Percentiles rank a stretch among this genome's conserved stretches.
These are phyloP conservation scores for Cryptosula pallasiana DNA, from an alignment of 2,888 invertebrate genomes.

Conservation along the genomic window DNA sequence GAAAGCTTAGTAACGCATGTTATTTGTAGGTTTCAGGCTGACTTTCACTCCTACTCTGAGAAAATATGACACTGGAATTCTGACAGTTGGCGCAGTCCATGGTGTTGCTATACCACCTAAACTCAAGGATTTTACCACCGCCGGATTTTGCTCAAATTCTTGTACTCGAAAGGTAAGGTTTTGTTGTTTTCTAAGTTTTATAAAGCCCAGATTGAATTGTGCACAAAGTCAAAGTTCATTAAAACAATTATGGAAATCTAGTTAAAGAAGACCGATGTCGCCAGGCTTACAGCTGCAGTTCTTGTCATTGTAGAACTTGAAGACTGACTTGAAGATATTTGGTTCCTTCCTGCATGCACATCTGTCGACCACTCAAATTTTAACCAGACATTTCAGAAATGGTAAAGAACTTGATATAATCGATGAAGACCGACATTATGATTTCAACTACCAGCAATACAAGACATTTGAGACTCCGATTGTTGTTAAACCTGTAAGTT, in stretches of 20 bases:
- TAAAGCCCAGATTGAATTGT: no score
- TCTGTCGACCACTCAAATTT: constrained; percentile 27
- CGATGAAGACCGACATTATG: constrained; percentile 33
- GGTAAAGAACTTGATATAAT: constrained; percentile 35
- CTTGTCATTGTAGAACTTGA: neutral
- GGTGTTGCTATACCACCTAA: constrained; percentile 33
- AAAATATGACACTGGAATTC: constrained; percentile 25
- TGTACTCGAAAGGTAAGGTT: constrained; percentile 69
- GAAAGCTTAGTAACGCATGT: no score
- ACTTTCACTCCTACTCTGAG: constrained; percentile 13
- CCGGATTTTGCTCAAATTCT: constrained; percentile 54
- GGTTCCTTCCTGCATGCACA: neutral
- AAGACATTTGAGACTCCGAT: neutral
- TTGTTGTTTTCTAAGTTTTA: no score
- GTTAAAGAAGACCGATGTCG: no score
- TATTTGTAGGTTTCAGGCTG: constrained; percentile 5
- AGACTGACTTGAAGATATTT: constrained; percentile 1
- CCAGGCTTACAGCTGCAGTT: no score
- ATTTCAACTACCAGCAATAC: constrained; percentile 30
- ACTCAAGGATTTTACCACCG: constrained; percentile 58
- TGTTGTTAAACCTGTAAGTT: neutral
- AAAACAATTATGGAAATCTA: no score
- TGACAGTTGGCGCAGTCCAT: constrained; percentile 8
- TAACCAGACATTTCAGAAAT: constrained; percentile 33
- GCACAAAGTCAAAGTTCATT: no score